Conservation (phyloP, 2,797 vertebrate genomes). For the Setipinna tenuifilis region DNA sequence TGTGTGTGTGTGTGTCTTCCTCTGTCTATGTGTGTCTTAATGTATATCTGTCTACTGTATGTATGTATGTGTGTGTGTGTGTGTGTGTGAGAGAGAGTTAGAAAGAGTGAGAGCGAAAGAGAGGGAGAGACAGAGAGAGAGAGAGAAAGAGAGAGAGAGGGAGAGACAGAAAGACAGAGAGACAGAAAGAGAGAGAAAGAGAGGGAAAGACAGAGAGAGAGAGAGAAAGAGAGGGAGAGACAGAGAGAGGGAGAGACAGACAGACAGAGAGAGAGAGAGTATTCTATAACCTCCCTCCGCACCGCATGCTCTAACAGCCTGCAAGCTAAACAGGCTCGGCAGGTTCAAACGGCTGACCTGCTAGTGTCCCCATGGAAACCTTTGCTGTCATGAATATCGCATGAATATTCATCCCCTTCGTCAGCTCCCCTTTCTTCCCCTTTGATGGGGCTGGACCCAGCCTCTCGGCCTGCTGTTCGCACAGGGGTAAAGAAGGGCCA, state of each 20-base stretch:
- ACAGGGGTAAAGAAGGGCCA: conserved; percentile 63
- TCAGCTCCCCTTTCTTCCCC: conserved; percentile 50
- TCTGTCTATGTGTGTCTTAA: too few relatives aligned
- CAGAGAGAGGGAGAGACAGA: too few relatives aligned
- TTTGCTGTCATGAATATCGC: conserved; percentile 66
- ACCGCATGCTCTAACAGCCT: conserved; percentile 52
- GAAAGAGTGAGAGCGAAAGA: too few relatives aligned
- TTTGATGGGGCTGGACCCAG: conserved; percentile 60
- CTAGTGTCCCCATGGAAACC: conserved; percentile 65
- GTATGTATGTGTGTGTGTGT: too few relatives aligned
- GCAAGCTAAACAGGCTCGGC: conserved; percentile 54
- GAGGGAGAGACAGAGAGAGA: too few relatives aligned
- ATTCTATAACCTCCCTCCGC: conserved; percentile 39
- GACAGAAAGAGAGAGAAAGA: too few relatives aligned
- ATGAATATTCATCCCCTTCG: conserved; percentile 76
- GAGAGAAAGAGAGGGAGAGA: too few relatives aligned
- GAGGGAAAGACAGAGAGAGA: too few relatives aligned
- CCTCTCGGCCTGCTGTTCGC: conserved; percentile 63
- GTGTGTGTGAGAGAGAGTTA: too few relatives aligned
- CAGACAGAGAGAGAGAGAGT: background rate
- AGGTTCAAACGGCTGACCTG: conserved; percentile 66
- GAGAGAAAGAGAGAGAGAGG: too few relatives aligned
- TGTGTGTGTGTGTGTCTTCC: background rate
- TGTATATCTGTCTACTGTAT: too few relatives aligned
- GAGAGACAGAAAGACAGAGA: too few relatives aligned